Evolutionary conservation across 1,140 invertebrate species (phyloP), one percentile per base, ranked within the genome.

Genomic region (Lordiphosa clarofinis): DNA sequence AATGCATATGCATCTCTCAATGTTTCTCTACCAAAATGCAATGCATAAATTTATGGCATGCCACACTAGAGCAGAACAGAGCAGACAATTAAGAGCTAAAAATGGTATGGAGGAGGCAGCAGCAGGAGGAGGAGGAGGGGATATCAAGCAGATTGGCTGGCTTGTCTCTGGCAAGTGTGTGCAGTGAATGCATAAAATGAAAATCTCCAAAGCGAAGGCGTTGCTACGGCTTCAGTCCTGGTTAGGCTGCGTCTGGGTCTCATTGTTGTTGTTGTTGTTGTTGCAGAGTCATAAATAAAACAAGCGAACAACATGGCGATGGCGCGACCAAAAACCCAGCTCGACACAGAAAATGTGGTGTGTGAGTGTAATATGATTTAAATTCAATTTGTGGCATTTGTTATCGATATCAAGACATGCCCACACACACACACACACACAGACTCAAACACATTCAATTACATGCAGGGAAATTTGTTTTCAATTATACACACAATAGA

Each of bases 301-400:
- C 13, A 37, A 52, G 11, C 21, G 48, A 67, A 54, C 64, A 73
- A 15, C 15, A 15, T 63, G 64, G 44, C 49, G 52, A 36, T 57
- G 61, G 56, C 72, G 50, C 63, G 57, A 19, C 57, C 52, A 40
- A 66, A 56, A 42, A n/a, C 54, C 43, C 56, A 24, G 21, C 21
- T 24, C 21, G 0, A 4, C 3, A 4, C 21, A 24, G 21, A 4
- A 3, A 2, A 4, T 24, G 21, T 24, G 21, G 15, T 68, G 49
- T 69, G 38, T 56, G 53, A 68, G 48, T 81, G 76, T 72, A 72
- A 76, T 72, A 82, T 82, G 76, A 81, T 81, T 81, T 81, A 81
- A 81, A 81, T 81, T 81, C 76, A 81, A 81, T 81, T 81, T 81
- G 78, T 71, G 76, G 76, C 78, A 64, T 81, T 81, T 76, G 76